Percentiles rank a stretch among this genome's conserved stretches.
Conservation (phyloP, 1,140 invertebrate genomes). For the Orius insidiosus region DNA sequence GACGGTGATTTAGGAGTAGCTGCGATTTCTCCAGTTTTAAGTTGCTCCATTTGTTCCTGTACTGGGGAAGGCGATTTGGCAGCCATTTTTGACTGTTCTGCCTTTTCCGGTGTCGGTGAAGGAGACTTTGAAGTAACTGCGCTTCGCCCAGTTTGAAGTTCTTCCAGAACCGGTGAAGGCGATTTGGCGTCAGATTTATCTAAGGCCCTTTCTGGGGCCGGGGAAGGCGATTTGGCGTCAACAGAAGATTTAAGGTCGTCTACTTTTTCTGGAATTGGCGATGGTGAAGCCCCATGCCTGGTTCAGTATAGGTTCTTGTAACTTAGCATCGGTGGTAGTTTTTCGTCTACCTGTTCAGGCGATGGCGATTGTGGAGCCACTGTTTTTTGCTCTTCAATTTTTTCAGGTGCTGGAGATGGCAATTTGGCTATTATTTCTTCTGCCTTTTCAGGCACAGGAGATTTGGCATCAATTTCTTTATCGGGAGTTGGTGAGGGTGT, state of each 20-base stretch:
- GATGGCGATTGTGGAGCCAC: not conserved
- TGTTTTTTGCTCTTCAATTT: not conserved
- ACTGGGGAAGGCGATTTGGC: not conserved
- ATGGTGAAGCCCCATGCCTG: not conserved
- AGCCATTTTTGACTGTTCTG: not conserved
- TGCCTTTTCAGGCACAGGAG: not conserved
- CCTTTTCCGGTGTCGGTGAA: not conserved
- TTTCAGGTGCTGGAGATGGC: not conserved
- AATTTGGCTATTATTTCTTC: not conserved
- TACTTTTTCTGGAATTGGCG: not conserved
- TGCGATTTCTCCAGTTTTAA: not conserved
- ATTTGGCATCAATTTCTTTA: constrained; percentile 1
- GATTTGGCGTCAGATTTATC: not conserved
- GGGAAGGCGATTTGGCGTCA: not conserved
- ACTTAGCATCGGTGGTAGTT: too few species aligned
- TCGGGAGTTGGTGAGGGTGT: not conserved
- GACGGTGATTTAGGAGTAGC: constrained; percentile 4
- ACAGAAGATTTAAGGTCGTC: not conserved
- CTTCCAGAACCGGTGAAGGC: not conserved
- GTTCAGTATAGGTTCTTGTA: not conserved
- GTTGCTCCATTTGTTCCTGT: not conserved
- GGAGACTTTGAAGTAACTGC: too few species aligned
- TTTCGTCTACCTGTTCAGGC: too few species aligned
- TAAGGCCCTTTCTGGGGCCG: not conserved
- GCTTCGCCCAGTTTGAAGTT: too few species aligned